These are phyloP conservation scores for Bucorvus abyssinicus DNA, from an alignment of 2,797 vertebrate species.

Conservation along the genomic window DNA sequence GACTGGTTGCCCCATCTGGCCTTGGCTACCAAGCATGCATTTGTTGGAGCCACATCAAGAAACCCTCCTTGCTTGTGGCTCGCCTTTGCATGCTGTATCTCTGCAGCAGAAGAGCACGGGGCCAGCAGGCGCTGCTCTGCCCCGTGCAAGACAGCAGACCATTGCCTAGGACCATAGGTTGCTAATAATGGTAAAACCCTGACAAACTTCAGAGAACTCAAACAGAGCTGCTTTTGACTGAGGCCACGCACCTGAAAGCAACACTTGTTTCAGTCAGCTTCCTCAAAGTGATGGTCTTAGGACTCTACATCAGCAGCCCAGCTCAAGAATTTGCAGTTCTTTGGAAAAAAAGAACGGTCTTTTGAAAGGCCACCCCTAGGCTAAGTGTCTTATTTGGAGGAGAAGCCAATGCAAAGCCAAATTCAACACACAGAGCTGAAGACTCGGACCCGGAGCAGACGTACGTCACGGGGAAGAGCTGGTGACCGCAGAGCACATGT, in stretches of 20 bases:
- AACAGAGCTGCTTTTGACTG: constrained; percentile 39
- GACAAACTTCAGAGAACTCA: background rate
- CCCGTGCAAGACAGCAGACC: background rate
- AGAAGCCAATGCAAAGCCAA: background rate
- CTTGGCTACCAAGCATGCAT: background rate
- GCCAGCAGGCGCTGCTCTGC: background rate
- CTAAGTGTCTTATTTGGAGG: background rate
- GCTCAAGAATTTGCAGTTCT: background rate
- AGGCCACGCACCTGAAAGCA: background rate
- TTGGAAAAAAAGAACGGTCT: background rate
- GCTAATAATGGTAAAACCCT: background rate
- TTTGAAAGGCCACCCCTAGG: background rate
- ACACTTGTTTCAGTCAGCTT: constrained; percentile 12
- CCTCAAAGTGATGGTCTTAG: background rate
- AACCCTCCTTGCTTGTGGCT: background rate
- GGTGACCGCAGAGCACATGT: rapidly evolving
- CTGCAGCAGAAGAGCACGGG: background rate
- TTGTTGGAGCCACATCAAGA: background rate
- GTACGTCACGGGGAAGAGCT: rapidly evolving
- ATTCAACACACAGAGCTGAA: background rate
- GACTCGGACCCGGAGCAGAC: background rate
- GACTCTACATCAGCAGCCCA: background rate
- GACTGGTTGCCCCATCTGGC: background rate
- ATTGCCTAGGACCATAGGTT: background rate
- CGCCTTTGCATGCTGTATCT: background rate